Evolutionary conservation across 2,113 vertebrate species (phyloP), one percentile per base, ranked within the genome.

Genomic region (Proterorhinus semilunaris): DNA sequence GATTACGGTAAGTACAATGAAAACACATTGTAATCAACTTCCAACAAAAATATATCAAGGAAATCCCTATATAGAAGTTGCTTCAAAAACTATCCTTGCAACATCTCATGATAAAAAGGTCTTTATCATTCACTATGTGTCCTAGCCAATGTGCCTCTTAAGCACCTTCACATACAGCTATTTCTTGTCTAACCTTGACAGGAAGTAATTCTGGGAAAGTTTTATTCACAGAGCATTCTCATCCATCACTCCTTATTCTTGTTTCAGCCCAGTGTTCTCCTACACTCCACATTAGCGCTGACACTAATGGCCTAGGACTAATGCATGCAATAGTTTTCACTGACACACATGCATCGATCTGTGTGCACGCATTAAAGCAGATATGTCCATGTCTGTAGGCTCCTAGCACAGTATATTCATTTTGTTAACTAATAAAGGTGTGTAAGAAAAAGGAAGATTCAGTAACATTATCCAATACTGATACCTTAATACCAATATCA

Each of bases 331-430:
- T 21, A 61, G 72, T 72, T 66, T 65, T 70, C 49, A 68, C 77
- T 69, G 57, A 55, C 48, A 55, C 48, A 10, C 11, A 1, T 43
- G 4, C 49, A 84, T 74, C 71, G 86, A 87, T 83, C 15, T 53
- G 68, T 63, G 66, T 57, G 64, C 66, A 68, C 52, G 66, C 68
- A 62, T 62, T 57, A 63, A 58, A 50, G 47, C 61, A 57, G 67
- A 49, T 74, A 53, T 64, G 10, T 11, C 10, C 36, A 44, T 47
- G 45, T 66, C 21, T 43, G 44, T 53, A 46, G 51, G 55, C 48
- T 73, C 44, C 27, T 63, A 64, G 27, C 27, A 36, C 27, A 5
- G 27, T 36, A 36, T 36, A 36, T 36, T 36, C 2, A 36, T 36
- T 36, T 36, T 36, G 27, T 36, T 36, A 36, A 36, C 27, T 36